Base-by-base conservation (phyloP, 2,888 invertebrate genomes). In the Caenorhabditis sp. region DNA sequence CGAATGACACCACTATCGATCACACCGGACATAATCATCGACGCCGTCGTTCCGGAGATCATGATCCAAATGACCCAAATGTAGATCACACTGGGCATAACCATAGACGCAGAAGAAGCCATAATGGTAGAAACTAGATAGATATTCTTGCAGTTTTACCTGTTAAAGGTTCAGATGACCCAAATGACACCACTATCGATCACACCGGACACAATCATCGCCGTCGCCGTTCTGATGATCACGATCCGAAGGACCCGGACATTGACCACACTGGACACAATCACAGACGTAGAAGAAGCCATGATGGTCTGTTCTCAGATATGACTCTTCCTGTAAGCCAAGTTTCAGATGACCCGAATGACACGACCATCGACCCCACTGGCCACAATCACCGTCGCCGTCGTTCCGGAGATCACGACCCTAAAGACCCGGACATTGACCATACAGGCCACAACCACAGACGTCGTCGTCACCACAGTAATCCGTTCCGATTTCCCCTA, bases 141-240 rank as follows among this genome's bases (percentile, higher is more conserved):
- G n/a, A n/a, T n/a, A n/a, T 32, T 6, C 32, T 32, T 32, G 32
- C 4, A 32, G 4, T 9, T 32, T 32, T 11, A 35, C n/a, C 58
- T 9, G 37, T 24, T 60, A 13, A 37, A 4, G 11, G 18, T 67
- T 24, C 56, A 72, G 64, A 76, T 22, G 67, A 76, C 18, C 76
- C 76, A 9, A 82, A 79, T 53, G 85, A 84, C 37, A 67, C 80
- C 11, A 80, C 78, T 5, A 68, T 82, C 28, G 84, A 85, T 24
- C 85, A 84, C 44, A 69, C 82, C 24, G 85, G 82, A 5, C 84
- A 85, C 47, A 79, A 81, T 26, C 82, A 86, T 37, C 47, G 84
- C n/a, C 62, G 58, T 20, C 76, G 84, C 50, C 32, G 84, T 13
- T 69, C 65, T 9, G 70, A 37, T 35, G 77, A 81, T 35, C 47